Percentiles rank a stretch among this genome's conserved stretches.
phyloP scores from a whole-genome alignment of 2,888 invertebrate genomes.

The Synergus japonicus region DNA sequence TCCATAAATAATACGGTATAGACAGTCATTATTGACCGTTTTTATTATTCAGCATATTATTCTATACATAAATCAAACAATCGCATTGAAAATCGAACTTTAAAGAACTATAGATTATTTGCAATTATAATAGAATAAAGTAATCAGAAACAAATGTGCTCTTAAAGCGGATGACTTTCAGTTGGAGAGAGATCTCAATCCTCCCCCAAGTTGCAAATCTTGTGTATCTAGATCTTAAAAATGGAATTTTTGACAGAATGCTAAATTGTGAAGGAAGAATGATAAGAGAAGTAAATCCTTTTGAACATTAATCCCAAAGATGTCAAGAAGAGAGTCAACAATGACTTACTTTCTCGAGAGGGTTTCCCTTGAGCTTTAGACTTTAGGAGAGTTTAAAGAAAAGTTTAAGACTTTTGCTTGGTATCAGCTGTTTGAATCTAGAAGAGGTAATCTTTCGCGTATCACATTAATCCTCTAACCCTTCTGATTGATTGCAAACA shows the following conservation, averaged over 20 bases:
- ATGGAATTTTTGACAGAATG: not conserved
- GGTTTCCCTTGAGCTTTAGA: not conserved
- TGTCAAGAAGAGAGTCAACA: constrained; percentile 25
- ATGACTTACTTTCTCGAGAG: constrained; percentile 29
- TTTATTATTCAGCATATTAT: too few species aligned
- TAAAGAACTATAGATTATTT: too few species aligned
- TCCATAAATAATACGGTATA: too few species aligned
- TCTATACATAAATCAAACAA: too few species aligned
- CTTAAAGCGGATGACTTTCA: too few species aligned
- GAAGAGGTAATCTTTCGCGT: not conserved
- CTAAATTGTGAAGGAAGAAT: constrained; percentile 8
- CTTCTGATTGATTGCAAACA: constrained; percentile 9
- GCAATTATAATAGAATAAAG: too few species aligned
- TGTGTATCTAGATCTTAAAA: not conserved
- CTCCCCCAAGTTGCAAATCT: not conserved
- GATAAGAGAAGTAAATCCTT: constrained; percentile 14
- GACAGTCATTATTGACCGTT: too few species aligned
- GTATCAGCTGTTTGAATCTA: constrained; percentile 10
- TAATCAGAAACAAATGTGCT: too few species aligned
- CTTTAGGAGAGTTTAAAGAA: constrained; percentile 20
- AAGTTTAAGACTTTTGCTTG: not conserved
- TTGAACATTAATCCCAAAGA: constrained; percentile 24
- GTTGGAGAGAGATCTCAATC: too few species aligned
- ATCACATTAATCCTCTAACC: not conserved
- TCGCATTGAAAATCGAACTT: too few species aligned